Base-by-base conservation (phyloP, 2,888 invertebrate genomes). In the Flexamia atlantica region DNA sequence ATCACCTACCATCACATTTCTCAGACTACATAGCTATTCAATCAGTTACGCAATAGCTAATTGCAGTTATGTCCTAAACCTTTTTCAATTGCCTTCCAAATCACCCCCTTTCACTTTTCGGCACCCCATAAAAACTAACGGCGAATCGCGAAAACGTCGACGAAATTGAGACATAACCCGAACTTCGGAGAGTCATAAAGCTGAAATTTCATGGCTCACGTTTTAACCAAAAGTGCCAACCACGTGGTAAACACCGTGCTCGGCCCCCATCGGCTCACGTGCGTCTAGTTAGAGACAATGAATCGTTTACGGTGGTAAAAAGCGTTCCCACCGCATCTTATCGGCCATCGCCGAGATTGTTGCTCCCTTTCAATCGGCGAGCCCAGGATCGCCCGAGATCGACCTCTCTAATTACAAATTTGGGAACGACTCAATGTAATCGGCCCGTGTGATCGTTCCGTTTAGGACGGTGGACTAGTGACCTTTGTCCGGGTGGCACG, bases 151-250 rank as follows among this genome's bases (percentile, higher is more conserved):
- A 53, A 53, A 53, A 1, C 1, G n/a, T n/a, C n/a, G n/a, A 7
- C 4, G 14, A 64, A 64, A 64, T 64, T 64, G 30, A 64, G 64
- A 64, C 64, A 64, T 64, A 57, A 57, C 57, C 57, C 64, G 64
- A 64, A 64, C 64, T 64, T 64, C 23, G 30, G 30, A 64, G 64
- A 64, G 64, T 64, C 64, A 64, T 64, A 64, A 64, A 64, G 64
- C 28, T 64, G 64, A 30, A 30, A 64, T 64, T 64, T 28, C 53
- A 53, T 23, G 28, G 30, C 64, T 25, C 64, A 57, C 57, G 57
- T 57, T 57, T 46, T 46, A 46, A 46, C 23, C 64, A 64, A 64
- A 64, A 28, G 64, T 64, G 64, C 64, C 28, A 64, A 64, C 64
- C 64, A 28, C 14, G 57, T n/a, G 30, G 36, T 70, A 70, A 70